These are phyloP conservation scores for Perodicticus potto DNA, from an alignment of 2,797 vertebrate species.

Conservation along the genomic window DNA sequence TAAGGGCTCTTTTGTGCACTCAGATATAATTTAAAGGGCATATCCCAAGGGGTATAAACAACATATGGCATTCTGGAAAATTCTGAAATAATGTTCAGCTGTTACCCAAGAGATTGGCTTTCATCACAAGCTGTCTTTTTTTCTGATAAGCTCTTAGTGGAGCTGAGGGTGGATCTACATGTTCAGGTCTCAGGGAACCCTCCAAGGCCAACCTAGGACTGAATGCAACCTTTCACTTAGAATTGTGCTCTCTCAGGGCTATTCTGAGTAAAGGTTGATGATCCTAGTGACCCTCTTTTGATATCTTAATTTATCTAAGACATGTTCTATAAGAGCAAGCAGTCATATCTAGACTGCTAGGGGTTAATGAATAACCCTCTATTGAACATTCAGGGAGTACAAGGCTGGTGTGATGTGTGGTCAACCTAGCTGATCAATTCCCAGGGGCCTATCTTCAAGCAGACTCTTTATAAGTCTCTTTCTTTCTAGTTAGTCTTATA, in stretches of 20 bases:
- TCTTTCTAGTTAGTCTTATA: neutral
- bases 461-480: neutral
- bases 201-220: neutral
- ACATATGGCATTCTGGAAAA: slow-evolving; percentile 30
- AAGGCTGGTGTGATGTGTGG: neutral
- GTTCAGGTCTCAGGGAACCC: neutral
- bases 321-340: neutral
- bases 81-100: slow-evolving; percentile 56
- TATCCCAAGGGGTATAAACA: neutral
- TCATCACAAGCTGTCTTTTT: slow-evolving; percentile 12
- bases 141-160: neutral
- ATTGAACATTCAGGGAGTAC: neutral
- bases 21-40: slow-evolving; percentile 12
- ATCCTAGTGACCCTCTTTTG: neutral
- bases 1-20: slow-evolving; percentile 13
- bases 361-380: neutral
- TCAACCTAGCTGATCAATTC: neutral
- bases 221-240: neutral
- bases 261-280: neutral
- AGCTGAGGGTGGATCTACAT: neutral
- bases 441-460: neutral
- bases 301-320: neutral
- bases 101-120: slow-evolving; percentile 37
- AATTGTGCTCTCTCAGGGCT: neutral
- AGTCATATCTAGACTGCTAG: neutral